Base-by-base conservation (phyloP, 23 tunicate species). In the Styela clava region DNA sequence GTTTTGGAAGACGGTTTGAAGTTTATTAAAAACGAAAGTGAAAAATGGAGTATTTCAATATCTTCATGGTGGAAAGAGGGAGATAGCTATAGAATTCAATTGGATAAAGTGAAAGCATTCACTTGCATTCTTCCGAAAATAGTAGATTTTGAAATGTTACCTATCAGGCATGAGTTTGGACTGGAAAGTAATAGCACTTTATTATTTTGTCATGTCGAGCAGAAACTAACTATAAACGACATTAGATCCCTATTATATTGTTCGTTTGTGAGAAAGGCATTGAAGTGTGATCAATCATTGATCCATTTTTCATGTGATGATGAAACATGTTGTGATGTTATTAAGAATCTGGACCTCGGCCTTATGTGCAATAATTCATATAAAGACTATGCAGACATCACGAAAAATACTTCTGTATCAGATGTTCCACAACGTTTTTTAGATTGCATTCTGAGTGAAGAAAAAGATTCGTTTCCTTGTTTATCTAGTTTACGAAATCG, bases 171-270 rank as follows among this genome's bases (percentile, higher is more conserved):
- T 67, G 71, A 67, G 31, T 29, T 12, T 0, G 16, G 22, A 0
- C 16, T n/a, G 19, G 71, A 19, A 67, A 24, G 24, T 12, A 76
- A 18, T 71, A 65, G 30, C 29, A 3, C 29, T 3, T 2, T 71
- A 3, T 7, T 76, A 29, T 29, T 76, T 22, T 76, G 81, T 76
- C 81, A 76, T 52, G 67, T 76, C 0, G 37, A 76, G 0, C 23
- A 36, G 7, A 52, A 44, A 21, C 65, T 56, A 24, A 44, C 81
- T 16, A 1, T 44, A 29, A 19, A 44, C 65, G 81, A 76, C 31
- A 33, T 76, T 19, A n/a, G 81, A 18, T 32, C 65, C 12, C 26
- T 76, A 7, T 35, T 52, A 22, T 44, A 76, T 26, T 76, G 81
- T 52, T 36, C 52, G 19, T 0, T 76, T 1, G 0, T 76, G 64